phyloP scores from a whole-genome alignment of 2,797 vertebrate species.

The Chaetodon trifasciatus region DNA sequence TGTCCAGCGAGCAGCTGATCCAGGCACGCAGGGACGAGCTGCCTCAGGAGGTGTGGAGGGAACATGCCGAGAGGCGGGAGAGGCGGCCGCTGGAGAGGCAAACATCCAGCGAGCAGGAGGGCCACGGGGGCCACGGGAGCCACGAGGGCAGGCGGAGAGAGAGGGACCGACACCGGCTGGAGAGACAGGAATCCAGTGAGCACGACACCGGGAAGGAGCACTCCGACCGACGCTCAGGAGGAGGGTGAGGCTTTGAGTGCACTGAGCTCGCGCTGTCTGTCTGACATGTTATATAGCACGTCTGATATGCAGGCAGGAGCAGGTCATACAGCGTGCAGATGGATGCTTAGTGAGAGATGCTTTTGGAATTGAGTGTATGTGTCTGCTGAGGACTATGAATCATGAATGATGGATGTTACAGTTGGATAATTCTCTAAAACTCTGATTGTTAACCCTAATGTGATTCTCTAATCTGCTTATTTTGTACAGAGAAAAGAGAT shows the following conservation, averaged over 20 bases:
- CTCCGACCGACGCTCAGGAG: slow-evolving; percentile 86
- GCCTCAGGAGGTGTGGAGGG: slow-evolving; percentile 87
- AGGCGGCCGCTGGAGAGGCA: slow-evolving; percentile 85
- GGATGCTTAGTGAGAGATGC: neutral
- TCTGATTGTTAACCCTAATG: neutral
- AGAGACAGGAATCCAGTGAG: slow-evolving; percentile 93
- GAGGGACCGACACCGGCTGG: slow-evolving; percentile 87
- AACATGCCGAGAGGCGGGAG: slow-evolving; percentile 84
- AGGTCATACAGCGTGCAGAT: too few species aligned
- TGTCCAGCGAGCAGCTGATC: slow-evolving; percentile 85
- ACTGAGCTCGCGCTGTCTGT: neutral
- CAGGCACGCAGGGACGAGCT: slow-evolving; percentile 86
- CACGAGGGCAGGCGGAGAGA: slow-evolving; percentile 85
- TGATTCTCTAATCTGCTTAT: slow-evolving; percentile 15
- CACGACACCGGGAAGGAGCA: slow-evolving; percentile 88
- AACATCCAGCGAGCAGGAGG: slow-evolving; percentile 86
- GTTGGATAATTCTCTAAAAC: neutral
- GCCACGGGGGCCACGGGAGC: slow-evolving; percentile 69
- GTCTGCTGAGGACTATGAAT: neutral
- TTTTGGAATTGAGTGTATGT: neutral
- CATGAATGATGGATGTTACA: neutral
- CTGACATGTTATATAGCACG: neutral
- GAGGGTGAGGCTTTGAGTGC: slow-evolving; percentile 75
- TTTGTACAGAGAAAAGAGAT: slow-evolving; percentile 85
- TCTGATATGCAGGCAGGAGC: too few species aligned